phyloP scores from a whole-genome alignment of 2,797 vertebrate species.

The Alauda arvensis region DNA sequence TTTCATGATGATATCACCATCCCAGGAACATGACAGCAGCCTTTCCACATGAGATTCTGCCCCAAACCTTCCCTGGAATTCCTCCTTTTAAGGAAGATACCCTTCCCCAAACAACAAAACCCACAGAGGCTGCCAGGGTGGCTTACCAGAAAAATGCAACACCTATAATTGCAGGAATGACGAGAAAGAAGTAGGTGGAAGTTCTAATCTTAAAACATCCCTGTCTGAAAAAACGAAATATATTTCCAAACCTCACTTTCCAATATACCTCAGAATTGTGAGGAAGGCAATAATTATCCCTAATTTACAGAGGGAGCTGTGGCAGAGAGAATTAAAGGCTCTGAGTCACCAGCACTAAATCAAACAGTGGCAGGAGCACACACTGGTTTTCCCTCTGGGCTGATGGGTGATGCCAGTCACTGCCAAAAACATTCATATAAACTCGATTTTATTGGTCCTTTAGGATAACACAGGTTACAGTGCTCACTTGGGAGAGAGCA shows the following conservation, averaged over 20 bases:
- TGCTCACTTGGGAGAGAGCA: neutral
- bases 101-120: neutral
- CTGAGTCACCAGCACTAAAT: neutral
- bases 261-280: neutral
- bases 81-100: neutral
- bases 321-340: neutral
- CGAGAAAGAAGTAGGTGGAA: neutral
- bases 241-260: neutral
- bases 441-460: neutral
- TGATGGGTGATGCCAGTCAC: neutral
- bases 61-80: neutral
- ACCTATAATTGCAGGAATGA: neutral
- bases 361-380: neutral
- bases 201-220: neutral
- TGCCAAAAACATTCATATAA: neutral
- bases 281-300: slow-evolving; percentile 9
- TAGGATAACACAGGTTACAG: neutral
- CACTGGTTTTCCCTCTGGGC: neutral
- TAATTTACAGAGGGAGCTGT: neutral
- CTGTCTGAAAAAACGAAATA: slow-evolving; percentile 1
- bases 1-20: neutral
- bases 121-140: neutral
- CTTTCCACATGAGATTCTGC: neutral
- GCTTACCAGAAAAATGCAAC: neutral
- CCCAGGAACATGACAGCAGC: neutral